These are phyloP conservation scores for Andrena cerasifolii DNA, from an alignment of 1,140 invertebrate species.

Conservation along the genomic window DNA sequence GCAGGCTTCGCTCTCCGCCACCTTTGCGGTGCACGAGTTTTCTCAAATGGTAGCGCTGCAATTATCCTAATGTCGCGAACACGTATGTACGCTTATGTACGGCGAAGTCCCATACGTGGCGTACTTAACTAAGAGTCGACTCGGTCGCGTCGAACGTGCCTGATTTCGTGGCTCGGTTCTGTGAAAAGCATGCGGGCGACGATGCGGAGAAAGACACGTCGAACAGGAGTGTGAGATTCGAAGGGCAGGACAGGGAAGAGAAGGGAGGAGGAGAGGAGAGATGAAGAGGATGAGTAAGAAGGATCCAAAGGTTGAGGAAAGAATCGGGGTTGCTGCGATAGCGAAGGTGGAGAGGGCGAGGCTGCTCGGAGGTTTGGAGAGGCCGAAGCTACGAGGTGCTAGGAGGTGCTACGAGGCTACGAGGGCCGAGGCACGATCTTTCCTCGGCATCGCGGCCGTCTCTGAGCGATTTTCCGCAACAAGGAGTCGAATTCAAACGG, in stretches of 20 bases:
- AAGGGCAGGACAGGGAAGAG: not conserved
- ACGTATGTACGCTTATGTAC: not conserved
- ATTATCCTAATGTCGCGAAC: not conserved
- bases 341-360: conserved; percentile 67
- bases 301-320: conserved; percentile 32
- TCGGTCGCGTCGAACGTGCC: conserved; percentile 16
- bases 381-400: conserved; percentile 41
- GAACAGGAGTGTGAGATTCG: not conserved
- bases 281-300: conserved; percentile 33
- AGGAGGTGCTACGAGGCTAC: too few species aligned
- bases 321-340: conserved; percentile 74
- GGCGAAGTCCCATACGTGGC: not conserved
- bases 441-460: conserved; percentile 40
- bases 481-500: conserved; percentile 74
- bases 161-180: conserved; percentile 16
- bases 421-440: conserved; percentile 56
- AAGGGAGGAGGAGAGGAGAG: conserved; percentile 2
- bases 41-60: not conserved
- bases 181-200: not conserved
- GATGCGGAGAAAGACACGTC: not conserved
- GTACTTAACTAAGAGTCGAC: not conserved
- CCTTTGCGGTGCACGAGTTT: too few species aligned
- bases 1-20: too few species aligned
- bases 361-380: conserved; percentile 42
- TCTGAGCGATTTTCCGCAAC: conserved; percentile 47